These are phyloP conservation scores for Micronycteris hirsuta DNA, from an alignment of 2,113 vertebrate genomes.

Conservation along the genomic window DNA sequence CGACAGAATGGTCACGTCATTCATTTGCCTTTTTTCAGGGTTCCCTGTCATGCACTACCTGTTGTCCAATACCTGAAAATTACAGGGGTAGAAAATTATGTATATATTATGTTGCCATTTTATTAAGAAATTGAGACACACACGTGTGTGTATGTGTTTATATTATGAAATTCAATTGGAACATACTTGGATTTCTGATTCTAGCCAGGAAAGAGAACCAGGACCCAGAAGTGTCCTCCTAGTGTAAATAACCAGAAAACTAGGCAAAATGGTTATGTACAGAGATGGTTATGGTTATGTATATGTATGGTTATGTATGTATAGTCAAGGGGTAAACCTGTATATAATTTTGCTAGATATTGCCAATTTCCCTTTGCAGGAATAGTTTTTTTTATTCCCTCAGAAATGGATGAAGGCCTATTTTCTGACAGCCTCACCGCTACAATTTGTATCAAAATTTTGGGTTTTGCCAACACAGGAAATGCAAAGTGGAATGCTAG, in stretches of 20 bases:
- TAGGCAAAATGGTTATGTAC: neutral
- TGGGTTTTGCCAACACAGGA: neutral
- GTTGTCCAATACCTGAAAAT: neutral
- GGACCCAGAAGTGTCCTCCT: neutral
- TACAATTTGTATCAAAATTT: neutral
- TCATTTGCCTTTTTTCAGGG: neutral
- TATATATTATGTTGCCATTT: neutral
- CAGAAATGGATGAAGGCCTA: neutral
- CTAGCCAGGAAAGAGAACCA: neutral
- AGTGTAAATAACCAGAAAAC: constrained; percentile 16
- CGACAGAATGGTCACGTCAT: neutral
- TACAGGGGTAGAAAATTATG: neutral
- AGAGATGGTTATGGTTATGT: too few relatives aligned
- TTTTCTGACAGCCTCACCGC: neutral
- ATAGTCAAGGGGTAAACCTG: neutral
- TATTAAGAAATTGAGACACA: neutral
- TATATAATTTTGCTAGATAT: neutral
- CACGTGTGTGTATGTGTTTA: neutral
- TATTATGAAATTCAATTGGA: neutral
- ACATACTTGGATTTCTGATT: neutral
- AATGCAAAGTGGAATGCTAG: neutral
- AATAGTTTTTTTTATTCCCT: neutral
- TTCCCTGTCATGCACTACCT: neutral
- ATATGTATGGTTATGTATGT: too few relatives aligned
- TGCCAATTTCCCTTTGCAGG: neutral